These are phyloP conservation scores for Tragelaphus scriptus DNA, from an alignment of 2,113 vertebrate species.

Conservation along the genomic window DNA sequence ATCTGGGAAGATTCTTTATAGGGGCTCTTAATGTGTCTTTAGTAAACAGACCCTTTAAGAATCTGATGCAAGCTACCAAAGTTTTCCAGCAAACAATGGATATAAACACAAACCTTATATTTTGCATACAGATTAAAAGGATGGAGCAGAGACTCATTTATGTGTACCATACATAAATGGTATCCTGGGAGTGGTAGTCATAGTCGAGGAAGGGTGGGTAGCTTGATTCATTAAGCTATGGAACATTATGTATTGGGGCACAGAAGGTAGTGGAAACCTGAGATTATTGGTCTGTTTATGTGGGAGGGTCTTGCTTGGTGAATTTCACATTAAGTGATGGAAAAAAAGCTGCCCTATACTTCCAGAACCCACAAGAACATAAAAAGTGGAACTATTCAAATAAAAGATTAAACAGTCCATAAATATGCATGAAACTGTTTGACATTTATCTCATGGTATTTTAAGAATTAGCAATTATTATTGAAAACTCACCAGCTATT, in stretches of 20 bases:
- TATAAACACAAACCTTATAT: neutral
- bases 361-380: constrained; percentile 6
- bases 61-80: neutral
- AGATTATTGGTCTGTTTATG: neutral
- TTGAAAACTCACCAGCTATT: constrained; percentile 8
- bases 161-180: neutral
- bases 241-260: neutral
- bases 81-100: neutral
- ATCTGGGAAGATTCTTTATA: neutral
- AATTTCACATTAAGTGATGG: neutral
- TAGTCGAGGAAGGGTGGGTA: neutral
- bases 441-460: constrained; percentile 12
- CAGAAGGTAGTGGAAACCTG: neutral
- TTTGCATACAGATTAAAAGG: neutral
- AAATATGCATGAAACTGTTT: neutral
- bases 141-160: neutral
- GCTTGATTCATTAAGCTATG: neutral
- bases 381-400: constrained; percentile 7
- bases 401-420: neutral
- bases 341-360: neutral
- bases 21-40: neutral
- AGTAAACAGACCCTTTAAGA: neutral
- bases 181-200: neutral
- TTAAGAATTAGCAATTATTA: constrained; percentile 16
- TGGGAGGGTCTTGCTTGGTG: neutral